A percentile compares a stretch with the other conserved stretches of the same genome.
These are phyloP conservation scores for Loripinus fragilis DNA, from an alignment of 2,888 invertebrate species.

Conservation along the genomic window DNA sequence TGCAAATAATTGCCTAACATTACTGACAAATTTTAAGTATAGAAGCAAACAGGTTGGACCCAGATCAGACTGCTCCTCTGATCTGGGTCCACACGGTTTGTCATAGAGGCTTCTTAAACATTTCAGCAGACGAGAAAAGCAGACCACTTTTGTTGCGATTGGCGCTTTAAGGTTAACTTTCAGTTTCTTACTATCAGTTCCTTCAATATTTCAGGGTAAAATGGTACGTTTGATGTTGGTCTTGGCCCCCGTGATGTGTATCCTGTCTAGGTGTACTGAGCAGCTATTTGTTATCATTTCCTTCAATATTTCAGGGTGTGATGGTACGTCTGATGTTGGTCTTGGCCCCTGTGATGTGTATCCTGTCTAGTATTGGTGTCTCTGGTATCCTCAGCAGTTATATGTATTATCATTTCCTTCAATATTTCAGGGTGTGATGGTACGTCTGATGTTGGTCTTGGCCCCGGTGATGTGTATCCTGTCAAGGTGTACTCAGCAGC, in stretches of 20 bases:
- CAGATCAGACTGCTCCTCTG: too few species aligned
- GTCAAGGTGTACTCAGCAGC: conserved; percentile 91
- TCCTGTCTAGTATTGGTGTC: conserved; percentile 97
- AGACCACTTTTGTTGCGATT: too few species aligned
- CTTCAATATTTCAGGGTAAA: conserved; percentile 90
- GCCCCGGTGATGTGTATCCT: conserved; percentile 99
- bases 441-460: conserved; percentile 98
- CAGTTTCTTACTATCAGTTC: too few species aligned
- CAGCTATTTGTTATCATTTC: too few species aligned
- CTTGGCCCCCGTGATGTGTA: conserved; percentile 98
- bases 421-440: conserved; percentile 95
- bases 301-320: conserved; percentile 90
- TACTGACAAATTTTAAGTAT: too few species aligned
- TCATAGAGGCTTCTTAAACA: too few species aligned
- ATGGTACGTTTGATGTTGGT: conserved; percentile 99
- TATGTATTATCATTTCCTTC: too few species aligned
- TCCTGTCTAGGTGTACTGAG: conserved; percentile 93
- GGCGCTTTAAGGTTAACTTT: too few species aligned
- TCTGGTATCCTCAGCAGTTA: conserved; percentile 93
- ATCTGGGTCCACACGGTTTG: too few species aligned
- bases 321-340: conserved; percentile 99
- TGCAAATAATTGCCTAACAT: too few species aligned
- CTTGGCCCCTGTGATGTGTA: conserved; percentile 98
- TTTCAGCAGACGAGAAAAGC: too few species aligned
- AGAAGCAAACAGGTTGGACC: too few species aligned